Base-by-base conservation (phyloP, 2,113 vertebrate genomes). In the Telmatochromis brachygnathus region DNA sequence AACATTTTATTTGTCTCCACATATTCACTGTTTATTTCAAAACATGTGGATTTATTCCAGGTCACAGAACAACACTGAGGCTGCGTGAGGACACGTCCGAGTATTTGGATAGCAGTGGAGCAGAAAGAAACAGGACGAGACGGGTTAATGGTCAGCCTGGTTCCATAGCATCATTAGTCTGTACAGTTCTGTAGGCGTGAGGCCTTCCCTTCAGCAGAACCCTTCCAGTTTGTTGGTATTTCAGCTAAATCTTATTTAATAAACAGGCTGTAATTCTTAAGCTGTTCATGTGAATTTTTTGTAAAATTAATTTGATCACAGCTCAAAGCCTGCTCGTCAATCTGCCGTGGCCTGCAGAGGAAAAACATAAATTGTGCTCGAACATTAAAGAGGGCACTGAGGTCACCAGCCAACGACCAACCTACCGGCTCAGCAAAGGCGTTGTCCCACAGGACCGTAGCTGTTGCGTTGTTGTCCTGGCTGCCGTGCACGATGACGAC, bases 401-500 rank as follows among this genome's bases (percentile, higher is more conserved):
- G 7, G 14, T 26, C 51, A 15, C 23, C 30, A 14, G 26, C 10
- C n/a, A 30, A 53, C 13, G 5, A 1, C 3, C 3, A 26, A 90
- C 97, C 97, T 94, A 99, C 98, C 0, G 97, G 97, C 92, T 99
- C 98, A 0, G 98, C 97, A 21, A 99, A 99, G 80, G 98, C 98
- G 0, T 99, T 99, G 95, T 99, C 98, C 98, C 98, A 99, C 21
- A 99, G 95, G 62, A 99, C 98, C 0, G 98, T 99, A 58, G 98
- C 98, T 0, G 98, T 99, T 79, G 98, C 98, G 0, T 99, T 99
- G 92, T 99, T 98, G 96, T 99, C 98, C 94, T 99, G 98, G 95
- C 98, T 99, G 39, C 98, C 98, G 0, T 99, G 98, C 53, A 99
- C 98, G 0, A 99, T 99, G 90, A 99, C 98, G 4, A 99, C 98